Conservation (phyloP, 1,140 invertebrate genomes). For the Brachionus rotundiformis region DNA sequence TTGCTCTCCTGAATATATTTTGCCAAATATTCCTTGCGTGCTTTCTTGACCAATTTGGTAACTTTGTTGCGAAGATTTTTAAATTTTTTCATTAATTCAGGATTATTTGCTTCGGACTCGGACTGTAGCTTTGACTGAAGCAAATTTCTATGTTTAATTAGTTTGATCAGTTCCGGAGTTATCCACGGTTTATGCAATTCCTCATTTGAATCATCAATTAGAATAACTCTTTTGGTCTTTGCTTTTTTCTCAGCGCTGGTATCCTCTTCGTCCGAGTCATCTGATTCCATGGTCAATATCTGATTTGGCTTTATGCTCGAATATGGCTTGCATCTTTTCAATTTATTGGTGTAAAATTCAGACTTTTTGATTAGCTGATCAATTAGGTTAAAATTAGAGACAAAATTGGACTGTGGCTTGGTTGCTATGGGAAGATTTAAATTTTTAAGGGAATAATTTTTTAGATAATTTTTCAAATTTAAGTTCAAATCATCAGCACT, state of each 20-base stretch:
- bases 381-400: slow-evolving; percentile 30
- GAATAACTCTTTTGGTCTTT: slow-evolving; percentile 17
- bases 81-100: slow-evolving; percentile 44
- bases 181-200: slow-evolving; percentile 51
- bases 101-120: neutral
- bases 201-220: slow-evolving; percentile 46
- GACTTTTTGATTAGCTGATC: slow-evolving; percentile 27
- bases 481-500: neutral
- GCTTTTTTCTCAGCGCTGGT: neutral
- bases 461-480: slow-evolving; percentile 25
- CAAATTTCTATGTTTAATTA: slow-evolving; percentile 47
- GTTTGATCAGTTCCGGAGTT: slow-evolving; percentile 29
- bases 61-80: slow-evolving; percentile 49
- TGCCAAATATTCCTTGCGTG: slow-evolving; percentile 47
- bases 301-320: slow-evolving; percentile 34
- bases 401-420: slow-evolving; percentile 44
- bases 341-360: slow-evolving; percentile 40
- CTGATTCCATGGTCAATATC: slow-evolving; percentile 24
- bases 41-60: slow-evolving; percentile 48
- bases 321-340: slow-evolving; percentile 39
- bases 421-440: slow-evolving; percentile 22
- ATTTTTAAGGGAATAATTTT: slow-evolving; percentile 42
- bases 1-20: slow-evolving; percentile 44
- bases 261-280: slow-evolving; percentile 21
- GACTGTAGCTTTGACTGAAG: slow-evolving; percentile 24